Percentiles rank a stretch among this genome's conserved stretches.
phyloP scores from a whole-genome alignment of 64 coral and sea anemone genomes.

The Stylophora pistillata region DNA sequence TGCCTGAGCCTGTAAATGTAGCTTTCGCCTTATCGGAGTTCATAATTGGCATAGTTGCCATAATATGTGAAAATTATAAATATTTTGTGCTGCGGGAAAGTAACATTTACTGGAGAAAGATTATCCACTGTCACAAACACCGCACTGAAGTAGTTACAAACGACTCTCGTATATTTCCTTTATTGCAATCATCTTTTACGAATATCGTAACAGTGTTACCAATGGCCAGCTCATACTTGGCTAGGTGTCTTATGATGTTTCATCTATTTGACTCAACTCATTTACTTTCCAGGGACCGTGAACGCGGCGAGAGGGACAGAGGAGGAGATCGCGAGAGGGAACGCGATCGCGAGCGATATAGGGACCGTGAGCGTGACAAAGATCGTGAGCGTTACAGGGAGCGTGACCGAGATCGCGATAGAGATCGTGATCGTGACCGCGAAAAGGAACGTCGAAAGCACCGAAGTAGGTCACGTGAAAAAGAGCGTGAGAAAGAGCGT shows the following conservation, averaged over 20 bases:
- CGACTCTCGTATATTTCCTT: no score
- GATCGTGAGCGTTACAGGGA: slow-evolving; percentile 47
- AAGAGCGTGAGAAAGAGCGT: slow-evolving; percentile 42
- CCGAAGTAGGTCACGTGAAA: slow-evolving; percentile 56
- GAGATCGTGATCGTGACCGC: slow-evolving; percentile 54
- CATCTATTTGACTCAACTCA: not conserved
- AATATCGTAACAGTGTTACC: no score
- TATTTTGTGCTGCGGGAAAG: no score
- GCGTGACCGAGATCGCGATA: slow-evolving; percentile 32
- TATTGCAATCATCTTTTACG: no score
- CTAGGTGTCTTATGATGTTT: no score
- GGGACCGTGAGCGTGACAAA: slow-evolving; percentile 43
- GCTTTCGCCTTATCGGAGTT: no score
- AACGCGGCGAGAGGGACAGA: not conserved
- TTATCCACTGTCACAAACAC: no score
- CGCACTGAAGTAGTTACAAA: no score
- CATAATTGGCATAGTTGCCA: no score
- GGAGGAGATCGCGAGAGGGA: slow-evolving; percentile 44
- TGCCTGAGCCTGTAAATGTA: no score
- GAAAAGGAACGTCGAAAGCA: slow-evolving; percentile 56
- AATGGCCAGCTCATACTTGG: not conserved
- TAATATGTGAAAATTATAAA: no score
- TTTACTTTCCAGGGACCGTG: slow-evolving; percentile 11
- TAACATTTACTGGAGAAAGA: no score
- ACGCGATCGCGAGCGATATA: slow-evolving; percentile 14